Conservation (phyloP, 1,140 invertebrate genomes). For the Drosophila nikananu region DNA sequence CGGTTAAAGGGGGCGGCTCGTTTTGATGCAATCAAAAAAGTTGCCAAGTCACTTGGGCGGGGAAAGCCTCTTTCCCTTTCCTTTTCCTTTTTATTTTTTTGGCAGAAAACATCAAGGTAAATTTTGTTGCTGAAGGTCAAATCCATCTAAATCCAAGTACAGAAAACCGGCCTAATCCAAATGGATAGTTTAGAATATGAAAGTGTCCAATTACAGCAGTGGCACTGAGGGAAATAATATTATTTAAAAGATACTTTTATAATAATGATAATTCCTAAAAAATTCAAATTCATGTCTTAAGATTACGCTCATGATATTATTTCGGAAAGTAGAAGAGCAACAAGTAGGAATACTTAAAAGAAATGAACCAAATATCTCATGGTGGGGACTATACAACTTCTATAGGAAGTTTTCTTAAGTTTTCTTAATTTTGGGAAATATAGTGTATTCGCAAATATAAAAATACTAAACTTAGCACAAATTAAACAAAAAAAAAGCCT, state of each 20-base stretch:
- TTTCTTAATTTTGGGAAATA: too few species aligned
- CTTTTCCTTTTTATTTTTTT: conserved; percentile 19
- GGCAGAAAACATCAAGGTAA: conserved; percentile 54
- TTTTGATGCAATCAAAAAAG: conserved; percentile 67
- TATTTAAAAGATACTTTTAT: not conserved
- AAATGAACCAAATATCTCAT: too few species aligned
- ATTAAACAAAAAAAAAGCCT: too few species aligned
- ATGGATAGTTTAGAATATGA: not conserved
- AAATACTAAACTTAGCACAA: too few species aligned
- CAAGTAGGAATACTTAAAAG: too few species aligned
- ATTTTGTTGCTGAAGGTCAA: conserved; percentile 50
- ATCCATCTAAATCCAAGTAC: conserved; percentile 53
- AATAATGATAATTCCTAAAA: not conserved
- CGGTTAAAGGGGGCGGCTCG: conserved; percentile 18
- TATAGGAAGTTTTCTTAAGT: too few species aligned
- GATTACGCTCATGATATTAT: not conserved
- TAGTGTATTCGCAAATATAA: too few species aligned
- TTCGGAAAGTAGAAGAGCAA: too few species aligned
- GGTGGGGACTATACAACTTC: too few species aligned
- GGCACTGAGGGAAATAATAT: not conserved
- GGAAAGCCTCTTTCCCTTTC: conserved; percentile 3
- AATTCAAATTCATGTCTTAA: not conserved
- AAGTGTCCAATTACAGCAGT: too few species aligned
- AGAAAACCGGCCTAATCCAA: conserved; percentile 16
- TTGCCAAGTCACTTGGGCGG: conserved; percentile 50